phyloP scores from a whole-genome alignment of 1,140 invertebrate species.

The Drosophila repletoides region DNA sequence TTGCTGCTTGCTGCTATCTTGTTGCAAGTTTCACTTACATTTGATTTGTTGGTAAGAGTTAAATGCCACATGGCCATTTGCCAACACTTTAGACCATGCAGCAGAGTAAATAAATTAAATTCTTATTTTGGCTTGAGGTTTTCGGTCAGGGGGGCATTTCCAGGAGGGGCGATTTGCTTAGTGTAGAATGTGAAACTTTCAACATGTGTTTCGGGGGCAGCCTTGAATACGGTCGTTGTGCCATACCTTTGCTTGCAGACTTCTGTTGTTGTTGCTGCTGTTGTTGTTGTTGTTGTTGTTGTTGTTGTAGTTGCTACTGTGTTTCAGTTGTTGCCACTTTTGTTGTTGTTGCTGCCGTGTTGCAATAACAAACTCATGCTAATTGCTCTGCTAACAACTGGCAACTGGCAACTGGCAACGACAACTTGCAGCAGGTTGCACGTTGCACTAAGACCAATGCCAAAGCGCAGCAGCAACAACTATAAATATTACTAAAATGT shows the following conservation, averaged over 20 bases:
- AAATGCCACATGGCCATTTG: constrained; percentile 65
- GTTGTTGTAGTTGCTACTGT: constrained; percentile 24
- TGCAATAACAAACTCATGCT: constrained; percentile 79
- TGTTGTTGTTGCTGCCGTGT: constrained; percentile 41
- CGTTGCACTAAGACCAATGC: constrained; percentile 49
- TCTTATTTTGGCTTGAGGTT: constrained; percentile 44
- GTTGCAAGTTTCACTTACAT: constrained; percentile 43
- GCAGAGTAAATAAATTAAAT: constrained; percentile 78
- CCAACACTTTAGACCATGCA: constrained; percentile 53
- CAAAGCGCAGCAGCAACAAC: constrained; percentile 48
- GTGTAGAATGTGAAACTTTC: constrained; percentile 46
- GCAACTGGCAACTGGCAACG: constrained; percentile 63
- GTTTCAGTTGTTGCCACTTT: constrained; percentile 31
- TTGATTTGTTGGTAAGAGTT: constrained; percentile 61
- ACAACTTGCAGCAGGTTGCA: constrained; percentile 57
- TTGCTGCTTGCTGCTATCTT: not conserved
- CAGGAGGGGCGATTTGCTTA: not conserved
- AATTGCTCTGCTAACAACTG: constrained; percentile 79
- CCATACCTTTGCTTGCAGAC: not conserved
- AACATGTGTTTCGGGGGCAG: constrained; percentile 28
- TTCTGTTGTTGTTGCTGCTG: constrained; percentile 23
- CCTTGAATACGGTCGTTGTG: constrained; percentile 21
- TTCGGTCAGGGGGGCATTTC: not conserved
- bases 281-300: constrained; percentile 35
- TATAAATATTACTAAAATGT: constrained; percentile 68